Base-by-base conservation (phyloP, 2,797 vertebrate species). In the Pangasius mekongensis region DNA sequence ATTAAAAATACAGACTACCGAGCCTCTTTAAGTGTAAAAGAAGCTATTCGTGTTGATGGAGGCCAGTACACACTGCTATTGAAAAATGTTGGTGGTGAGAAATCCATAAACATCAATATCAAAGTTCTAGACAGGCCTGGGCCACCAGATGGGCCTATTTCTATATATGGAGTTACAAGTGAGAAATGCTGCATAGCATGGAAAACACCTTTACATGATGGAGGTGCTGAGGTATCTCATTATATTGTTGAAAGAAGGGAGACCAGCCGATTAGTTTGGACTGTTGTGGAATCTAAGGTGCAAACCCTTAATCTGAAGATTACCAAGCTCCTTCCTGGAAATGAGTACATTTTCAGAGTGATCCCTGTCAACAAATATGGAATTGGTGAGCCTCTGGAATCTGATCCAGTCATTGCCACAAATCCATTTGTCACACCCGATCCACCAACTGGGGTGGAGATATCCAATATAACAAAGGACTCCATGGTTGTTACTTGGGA, bases 281-380 rank as follows among this genome's bases (percentile, higher is more conserved):
- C 97, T 77, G 97, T 96, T 89, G 97, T 99, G 43, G 98, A 99
- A 83, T 93, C 97, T 81, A 96, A 97, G 0, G 95, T 98, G 87
- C 97, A 98, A 94, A 97, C 97, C 93, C 95, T 97, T 83, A 95
- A 95, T 91, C 98, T 97, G 92, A 99, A 99, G 96, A 95, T 98
- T 86, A 98, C 97, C 92, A 99, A 97, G 90, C 95, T 99, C 82
- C 97, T 97, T 71, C 97, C 96, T 89, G 98, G 98, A 87, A 98
- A 98, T 95, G 99, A 99, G 93, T 99, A 99, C 89, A 97, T 99
- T 73, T 99, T 99, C 95, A 97, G 98, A 92, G 96, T 99, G 92
- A 98, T 97, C 94, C 98, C 97, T 24, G 98, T 99, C 91, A 99
- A 99, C 88, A 99, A 98, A 92, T 99, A 97, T 94, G 99, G 98